Evolutionary conservation across 2,888 invertebrate species (phyloP).

Genomic region (Serripes groenlandicus): DNA sequence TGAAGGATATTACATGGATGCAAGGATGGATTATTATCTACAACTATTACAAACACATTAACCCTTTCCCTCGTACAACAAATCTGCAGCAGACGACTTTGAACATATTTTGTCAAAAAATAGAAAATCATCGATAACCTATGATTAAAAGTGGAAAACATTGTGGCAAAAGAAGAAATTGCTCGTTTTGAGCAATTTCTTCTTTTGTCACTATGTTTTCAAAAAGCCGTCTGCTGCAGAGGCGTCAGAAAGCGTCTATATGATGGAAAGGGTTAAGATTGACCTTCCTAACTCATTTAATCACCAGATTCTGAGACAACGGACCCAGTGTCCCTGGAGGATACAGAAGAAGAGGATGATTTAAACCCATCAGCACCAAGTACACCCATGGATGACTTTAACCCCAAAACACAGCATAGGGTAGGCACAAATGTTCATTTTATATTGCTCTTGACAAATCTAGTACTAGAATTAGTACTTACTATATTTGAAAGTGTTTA

Average conservation of each 20-base stretch:
- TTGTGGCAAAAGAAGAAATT: neutral
- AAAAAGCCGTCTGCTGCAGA: neutral
- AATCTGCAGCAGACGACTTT: no score
- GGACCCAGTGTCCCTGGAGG: slow-evolving; percentile 80
- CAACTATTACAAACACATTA: no score
- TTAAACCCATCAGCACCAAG: slow-evolving; percentile 73
- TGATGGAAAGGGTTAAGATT: neutral
- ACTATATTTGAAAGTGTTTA: no score
- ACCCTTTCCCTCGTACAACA: neutral
- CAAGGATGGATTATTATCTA: no score
- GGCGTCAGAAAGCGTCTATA: neutral
- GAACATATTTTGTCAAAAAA: no score
- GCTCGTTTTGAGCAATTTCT: neutral
- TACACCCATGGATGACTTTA: slow-evolving; percentile 78
- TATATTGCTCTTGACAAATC: no score
- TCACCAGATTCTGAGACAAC: slow-evolving; percentile 77
- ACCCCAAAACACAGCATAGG: slow-evolving; percentile 76
- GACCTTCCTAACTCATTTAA: neutral
- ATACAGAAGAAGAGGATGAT: slow-evolving; percentile 79
- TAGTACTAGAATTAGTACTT: no score
- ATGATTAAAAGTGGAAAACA: no score
- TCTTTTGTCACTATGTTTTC: neutral
- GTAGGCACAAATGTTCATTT: slow-evolving; percentile 52
- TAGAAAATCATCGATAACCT: no score
- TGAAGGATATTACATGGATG: no score